These are phyloP conservation scores for Melinopterus prodromus DNA, from an alignment of 2,888 invertebrate species.

Conservation along the genomic window DNA sequence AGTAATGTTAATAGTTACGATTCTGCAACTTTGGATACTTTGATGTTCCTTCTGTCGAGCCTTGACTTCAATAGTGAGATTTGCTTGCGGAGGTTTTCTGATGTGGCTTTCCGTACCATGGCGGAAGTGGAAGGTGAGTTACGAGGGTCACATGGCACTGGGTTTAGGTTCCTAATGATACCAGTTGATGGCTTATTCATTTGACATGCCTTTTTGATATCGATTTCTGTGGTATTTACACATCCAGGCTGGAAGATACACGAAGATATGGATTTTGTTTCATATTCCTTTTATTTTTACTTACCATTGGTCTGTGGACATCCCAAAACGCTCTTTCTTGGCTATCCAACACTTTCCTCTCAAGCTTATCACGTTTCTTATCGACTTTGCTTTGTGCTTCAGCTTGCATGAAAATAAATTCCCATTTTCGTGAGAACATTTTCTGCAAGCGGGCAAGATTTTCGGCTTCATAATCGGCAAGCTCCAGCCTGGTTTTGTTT, in stretches of 20 bases:
- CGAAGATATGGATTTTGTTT: neutral
- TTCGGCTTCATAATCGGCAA: constrained; percentile 99
- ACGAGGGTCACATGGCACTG: constrained; percentile 51
- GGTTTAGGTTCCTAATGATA: constrained; percentile 59
- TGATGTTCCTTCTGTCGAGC: constrained; percentile 86
- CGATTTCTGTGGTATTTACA: constrained; percentile 98
- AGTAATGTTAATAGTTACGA: constrained; percentile 65
- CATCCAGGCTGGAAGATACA: constrained; percentile 83
- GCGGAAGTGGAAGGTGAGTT: constrained; percentile 66
- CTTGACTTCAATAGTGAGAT: constrained; percentile 78
- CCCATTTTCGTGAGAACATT: constrained; percentile 99
- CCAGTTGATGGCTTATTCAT: constrained; percentile 63
- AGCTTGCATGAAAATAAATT: constrained; percentile 99
- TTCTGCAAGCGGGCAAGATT: constrained; percentile 96
- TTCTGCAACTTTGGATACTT: constrained; percentile 93
- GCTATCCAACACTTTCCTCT: constrained; percentile 97
- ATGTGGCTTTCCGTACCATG: constrained; percentile 48
- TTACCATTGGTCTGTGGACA: constrained; percentile 96
- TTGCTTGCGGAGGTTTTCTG: constrained; percentile 68
- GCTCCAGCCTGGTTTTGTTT: constrained; percentile 95
- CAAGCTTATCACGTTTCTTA: constrained; percentile 97
- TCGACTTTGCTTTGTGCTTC: constrained; percentile 94
- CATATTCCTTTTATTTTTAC: constrained; percentile 39
- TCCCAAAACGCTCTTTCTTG: constrained; percentile 99
- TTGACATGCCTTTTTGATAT: constrained; percentile 94